Conservation (phyloP, 2,113 vertebrate species). For the Oryzias woworae region DNA sequence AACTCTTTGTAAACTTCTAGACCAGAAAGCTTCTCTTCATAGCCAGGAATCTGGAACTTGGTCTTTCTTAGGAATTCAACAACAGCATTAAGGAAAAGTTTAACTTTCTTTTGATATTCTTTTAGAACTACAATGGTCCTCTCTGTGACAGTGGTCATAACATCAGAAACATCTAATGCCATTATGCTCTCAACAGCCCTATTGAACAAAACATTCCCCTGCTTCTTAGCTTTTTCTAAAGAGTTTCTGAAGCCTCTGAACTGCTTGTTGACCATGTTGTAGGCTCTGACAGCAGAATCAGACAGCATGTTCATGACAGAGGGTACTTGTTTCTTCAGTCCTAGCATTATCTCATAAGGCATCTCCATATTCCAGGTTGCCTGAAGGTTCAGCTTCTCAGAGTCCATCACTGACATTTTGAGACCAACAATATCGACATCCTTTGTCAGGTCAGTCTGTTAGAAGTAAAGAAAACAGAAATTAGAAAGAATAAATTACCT, state of each 20-base stretch:
- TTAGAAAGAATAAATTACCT: conserved; percentile 15
- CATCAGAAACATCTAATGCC: conserved; percentile 53
- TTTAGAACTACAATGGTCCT: conserved; percentile 60
- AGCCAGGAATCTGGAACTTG: conserved; percentile 81
- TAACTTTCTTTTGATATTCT: conserved; percentile 70
- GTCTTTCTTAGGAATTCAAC: conserved; percentile 81
- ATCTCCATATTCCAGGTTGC: conserved; percentile 83
- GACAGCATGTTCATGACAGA: conserved; percentile 68
- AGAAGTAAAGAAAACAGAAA: conserved; percentile 8
- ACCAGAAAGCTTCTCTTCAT: conserved; percentile 70
- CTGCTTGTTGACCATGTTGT: conserved; percentile 43
- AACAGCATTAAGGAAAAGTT: conserved; percentile 73
- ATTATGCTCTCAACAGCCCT: conserved; percentile 66
- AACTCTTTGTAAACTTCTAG: conserved; percentile 77
- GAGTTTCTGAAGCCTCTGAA: conserved; percentile 54
- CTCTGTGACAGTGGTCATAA: conserved; percentile 66
- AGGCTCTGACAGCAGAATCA: conserved; percentile 53
- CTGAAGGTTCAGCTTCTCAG: conserved; percentile 76
- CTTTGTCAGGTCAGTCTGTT: conserved; percentile 80
- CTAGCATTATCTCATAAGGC: conserved; percentile 72
- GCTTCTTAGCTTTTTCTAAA: conserved; percentile 65
- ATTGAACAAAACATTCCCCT: conserved; percentile 70
- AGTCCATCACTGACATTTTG: conserved; percentile 73
- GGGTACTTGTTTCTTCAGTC: conserved; percentile 77
- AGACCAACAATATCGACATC: conserved; percentile 79